phyloP scores from a whole-genome alignment of 2,113 vertebrate genomes.

The Carettochelys insculpta region DNA sequence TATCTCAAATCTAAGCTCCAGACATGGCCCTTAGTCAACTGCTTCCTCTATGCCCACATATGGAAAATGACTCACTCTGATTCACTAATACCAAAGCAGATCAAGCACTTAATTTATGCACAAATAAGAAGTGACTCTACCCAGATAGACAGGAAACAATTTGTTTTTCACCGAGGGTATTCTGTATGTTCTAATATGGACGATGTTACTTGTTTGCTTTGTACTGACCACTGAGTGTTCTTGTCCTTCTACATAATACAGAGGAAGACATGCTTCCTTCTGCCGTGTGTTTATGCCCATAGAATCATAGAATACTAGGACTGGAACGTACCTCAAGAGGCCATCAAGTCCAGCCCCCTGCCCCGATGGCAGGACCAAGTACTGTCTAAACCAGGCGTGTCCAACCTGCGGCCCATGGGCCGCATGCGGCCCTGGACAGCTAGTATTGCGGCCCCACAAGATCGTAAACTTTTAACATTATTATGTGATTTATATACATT shows the following conservation, averaged over 20 bases:
- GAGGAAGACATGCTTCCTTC: neutral
- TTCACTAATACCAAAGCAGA: constrained; percentile 12
- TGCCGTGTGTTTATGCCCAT: neutral
- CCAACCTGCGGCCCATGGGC: no score
- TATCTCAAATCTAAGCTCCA: neutral
- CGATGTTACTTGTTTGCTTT: neutral
- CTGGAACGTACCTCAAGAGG: no score
- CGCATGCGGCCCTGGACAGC: no score
- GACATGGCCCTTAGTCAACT: neutral
- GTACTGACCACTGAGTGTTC: neutral
- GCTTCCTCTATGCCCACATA: neutral
- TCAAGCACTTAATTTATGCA: neutral
- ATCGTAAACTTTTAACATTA: no score
- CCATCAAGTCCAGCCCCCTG: no score
- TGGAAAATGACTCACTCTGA: neutral
- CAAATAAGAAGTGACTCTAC: neutral
- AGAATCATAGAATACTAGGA: no score
- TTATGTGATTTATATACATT: no score
- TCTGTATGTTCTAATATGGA: constrained; percentile 9
- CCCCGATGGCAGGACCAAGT: no score
- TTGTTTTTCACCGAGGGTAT: neutral
- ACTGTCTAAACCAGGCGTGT: no score
- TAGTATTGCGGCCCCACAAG: no score
- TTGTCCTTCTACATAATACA: neutral
- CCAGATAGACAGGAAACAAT: neutral